Evolutionary conservation across 1,140 invertebrate species (phyloP), one percentile per base, ranked within the genome.

Genomic region (Heliconius melpomene): DNA sequence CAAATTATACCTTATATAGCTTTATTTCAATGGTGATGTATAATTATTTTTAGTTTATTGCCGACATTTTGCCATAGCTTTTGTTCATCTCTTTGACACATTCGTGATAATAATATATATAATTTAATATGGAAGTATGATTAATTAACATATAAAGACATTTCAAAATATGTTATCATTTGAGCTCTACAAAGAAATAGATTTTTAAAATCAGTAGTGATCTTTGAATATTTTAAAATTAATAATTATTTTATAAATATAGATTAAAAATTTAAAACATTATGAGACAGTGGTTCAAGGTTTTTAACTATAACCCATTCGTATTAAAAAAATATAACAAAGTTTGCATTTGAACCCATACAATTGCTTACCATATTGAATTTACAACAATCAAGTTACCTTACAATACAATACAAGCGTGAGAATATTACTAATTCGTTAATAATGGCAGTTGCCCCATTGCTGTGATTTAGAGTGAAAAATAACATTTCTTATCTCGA

Each of bases 391-490:
- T 75, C 54, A 46, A 66, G 52, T 38, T 66, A 66, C 60, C 20
- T 66, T 60, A 40, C 32, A 57, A 57, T 75, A 46, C 38, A 75
- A 66, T 75, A 26, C 38, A 75, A 75, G 74, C 74, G 74, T 75
- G 74, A 23, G 74, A 75, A 66, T 75, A 40, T 75, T 75, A 60
- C 74, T 75, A 75, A 66, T 75, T 75, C 23, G 54, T 75, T 38
- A 75, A 75, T 75, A 75, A 75, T 75, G 23, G 74, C 32, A 23
- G 32, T 75, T 75, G 74, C 74, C 11, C 38, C 74, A 75, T 66
- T 75, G 29, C 18, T 38, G 54, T 66, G 54, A 75, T 75, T 75
- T 75, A 75, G 74, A 75, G 54, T 75, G 74, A 75, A 75, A 75
- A 75, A 75, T 66, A 75, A 66, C 74, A 66, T 38, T 75, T 66